Evolutionary conservation across 2,113 vertebrate genomes (phyloP).

Genomic region (Daubentonia madagascariensis): DNA sequence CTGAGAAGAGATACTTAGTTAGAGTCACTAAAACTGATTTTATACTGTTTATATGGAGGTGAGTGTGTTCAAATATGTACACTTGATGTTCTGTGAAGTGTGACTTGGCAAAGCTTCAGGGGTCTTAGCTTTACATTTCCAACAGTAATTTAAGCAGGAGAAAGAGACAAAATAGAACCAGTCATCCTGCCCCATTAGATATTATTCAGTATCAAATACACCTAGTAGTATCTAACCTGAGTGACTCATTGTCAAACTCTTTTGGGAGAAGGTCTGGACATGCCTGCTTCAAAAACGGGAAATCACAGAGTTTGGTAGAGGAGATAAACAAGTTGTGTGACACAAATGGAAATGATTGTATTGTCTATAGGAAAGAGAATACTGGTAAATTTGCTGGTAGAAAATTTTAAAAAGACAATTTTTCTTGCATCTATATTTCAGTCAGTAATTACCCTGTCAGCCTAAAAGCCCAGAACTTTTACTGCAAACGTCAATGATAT

Average conservation of each 20-base stretch:
- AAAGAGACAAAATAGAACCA: not conserved
- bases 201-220: not conserved
- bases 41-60: not conserved
- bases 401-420: not conserved
- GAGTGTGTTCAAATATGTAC: not conserved
- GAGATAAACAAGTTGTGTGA: conserved; percentile 34
- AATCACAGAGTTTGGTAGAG: conserved; percentile 3
- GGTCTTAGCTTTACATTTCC: not conserved
- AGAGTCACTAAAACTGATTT: not conserved
- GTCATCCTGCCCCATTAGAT: conserved; percentile 4
- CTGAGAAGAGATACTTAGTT: not conserved
- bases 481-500: not conserved
- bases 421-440: conserved; percentile 30
- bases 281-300: conserved; percentile 3
- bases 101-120: conserved; percentile 1
- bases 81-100: conserved; percentile 26
- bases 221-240: not conserved
- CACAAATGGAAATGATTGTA: conserved; percentile 18
- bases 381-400: not conserved
- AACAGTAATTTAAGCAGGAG: not conserved
- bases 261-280: not conserved
- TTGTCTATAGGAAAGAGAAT: conserved; percentile 13
- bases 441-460: not conserved
- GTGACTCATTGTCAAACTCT: conserved; percentile 2
- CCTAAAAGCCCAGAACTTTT: not conserved